Percentiles rank a stretch among this genome's conserved stretches.
Evolutionary conservation across 2,888 invertebrate genomes (phyloP).

Genomic region (Drosophila sordidapex): DNA sequence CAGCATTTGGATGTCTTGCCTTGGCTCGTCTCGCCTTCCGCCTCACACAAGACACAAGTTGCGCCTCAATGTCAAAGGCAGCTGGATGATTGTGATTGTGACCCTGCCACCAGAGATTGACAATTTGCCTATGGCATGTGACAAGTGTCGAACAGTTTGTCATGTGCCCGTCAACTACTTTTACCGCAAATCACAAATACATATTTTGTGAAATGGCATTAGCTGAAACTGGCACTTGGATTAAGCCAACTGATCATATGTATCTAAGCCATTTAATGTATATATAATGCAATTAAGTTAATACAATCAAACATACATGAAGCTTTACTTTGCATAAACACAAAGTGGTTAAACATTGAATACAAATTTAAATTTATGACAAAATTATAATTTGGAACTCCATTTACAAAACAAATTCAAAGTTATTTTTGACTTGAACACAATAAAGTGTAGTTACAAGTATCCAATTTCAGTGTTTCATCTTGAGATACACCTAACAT

Average conservation of each 20-base stretch:
- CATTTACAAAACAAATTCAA: background rate
- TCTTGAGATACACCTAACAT: background rate
- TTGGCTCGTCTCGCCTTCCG: background rate
- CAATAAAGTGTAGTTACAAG: background rate
- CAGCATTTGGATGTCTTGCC: slow-evolving; percentile 9
- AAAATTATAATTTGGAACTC: background rate
- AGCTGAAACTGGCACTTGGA: slow-evolving; percentile 8
- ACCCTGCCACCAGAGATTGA: slow-evolving; percentile 41
- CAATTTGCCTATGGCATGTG: slow-evolving; percentile 45
- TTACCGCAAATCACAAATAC: slow-evolving; percentile 9
- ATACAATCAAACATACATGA: background rate
- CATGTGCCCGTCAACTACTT: slow-evolving; percentile 30
- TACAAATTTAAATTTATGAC: background rate
- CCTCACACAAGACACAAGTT: slow-evolving; percentile 17
- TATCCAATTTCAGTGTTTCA: background rate
- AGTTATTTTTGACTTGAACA: background rate
- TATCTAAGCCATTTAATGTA: background rate
- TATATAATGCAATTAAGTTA: background rate
- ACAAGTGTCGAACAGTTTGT: slow-evolving; percentile 41
- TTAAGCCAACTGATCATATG: background rate
- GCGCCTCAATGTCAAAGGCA: slow-evolving; percentile 67
- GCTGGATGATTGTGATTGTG: slow-evolving; percentile 41
- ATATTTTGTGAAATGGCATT: slow-evolving; percentile 2
- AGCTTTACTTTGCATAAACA: background rate
- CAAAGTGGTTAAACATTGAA: background rate